phyloP scores from a whole-genome alignment of 2,113 vertebrate genomes.

The Nothoprocta pentlandii region DNA sequence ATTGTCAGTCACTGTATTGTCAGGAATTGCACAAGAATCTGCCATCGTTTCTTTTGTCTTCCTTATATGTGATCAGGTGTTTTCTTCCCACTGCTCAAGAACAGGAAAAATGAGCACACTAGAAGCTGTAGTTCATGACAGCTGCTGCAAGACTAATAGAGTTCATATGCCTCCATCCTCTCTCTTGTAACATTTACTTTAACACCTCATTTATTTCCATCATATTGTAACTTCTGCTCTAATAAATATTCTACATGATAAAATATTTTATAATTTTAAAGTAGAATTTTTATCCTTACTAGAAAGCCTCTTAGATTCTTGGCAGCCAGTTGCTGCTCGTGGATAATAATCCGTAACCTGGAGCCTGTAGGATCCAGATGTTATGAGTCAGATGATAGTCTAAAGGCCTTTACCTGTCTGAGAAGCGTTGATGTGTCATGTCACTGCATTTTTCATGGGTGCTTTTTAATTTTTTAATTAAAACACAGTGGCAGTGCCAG shows the following conservation, averaged over 20 bases:
- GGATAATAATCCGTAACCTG: neutral
- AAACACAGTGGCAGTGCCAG: neutral
- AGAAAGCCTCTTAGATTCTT: neutral
- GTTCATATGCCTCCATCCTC: neutral
- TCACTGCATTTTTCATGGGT: conserved; percentile 9
- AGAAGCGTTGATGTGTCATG: neutral
- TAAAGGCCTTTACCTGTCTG: neutral
- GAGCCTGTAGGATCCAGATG: neutral
- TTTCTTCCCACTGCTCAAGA: neutral
- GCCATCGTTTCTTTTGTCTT: neutral
- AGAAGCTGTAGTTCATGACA: neutral
- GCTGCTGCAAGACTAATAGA: neutral
- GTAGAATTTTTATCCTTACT: conserved; percentile 19
- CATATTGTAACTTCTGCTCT: conserved; percentile 22
- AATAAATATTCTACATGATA: neutral
- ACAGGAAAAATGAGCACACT: neutral
- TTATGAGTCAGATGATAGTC: neutral
- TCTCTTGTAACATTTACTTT: neutral
- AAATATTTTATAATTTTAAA: neutral
- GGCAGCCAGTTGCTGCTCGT: neutral
- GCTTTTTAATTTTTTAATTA: neutral
- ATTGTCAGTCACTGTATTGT: neutral
- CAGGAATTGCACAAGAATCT: neutral
- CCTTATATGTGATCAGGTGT: neutral
- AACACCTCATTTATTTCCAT: conserved; percentile 6